Percentiles rank a stretch among this genome's conserved stretches.
These are phyloP conservation scores for Zygaena filipendulae DNA, from an alignment of 2,888 invertebrate species.

Conservation along the genomic window DNA sequence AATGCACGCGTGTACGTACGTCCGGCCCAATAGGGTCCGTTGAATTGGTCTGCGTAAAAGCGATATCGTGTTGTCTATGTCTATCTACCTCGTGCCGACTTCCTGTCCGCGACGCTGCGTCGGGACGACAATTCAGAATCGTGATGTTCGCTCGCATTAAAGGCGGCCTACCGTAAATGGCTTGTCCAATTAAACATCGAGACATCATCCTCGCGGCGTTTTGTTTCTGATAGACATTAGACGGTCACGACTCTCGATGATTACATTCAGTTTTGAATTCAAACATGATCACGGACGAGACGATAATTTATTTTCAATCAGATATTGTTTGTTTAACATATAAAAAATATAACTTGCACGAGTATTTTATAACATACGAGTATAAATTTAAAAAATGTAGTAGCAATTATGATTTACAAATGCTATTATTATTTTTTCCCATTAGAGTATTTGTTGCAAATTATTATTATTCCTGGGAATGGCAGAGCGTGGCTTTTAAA, in stretches of 20 bases:
- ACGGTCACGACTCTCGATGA: slow-evolving; percentile 27
- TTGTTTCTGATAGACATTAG: slow-evolving; percentile 31
- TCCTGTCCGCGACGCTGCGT: slow-evolving; percentile 48
- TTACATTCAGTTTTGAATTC: no score
- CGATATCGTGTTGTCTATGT: slow-evolving; percentile 60
- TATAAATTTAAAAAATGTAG: no score
- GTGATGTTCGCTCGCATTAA: slow-evolving; percentile 31
- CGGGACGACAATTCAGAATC: slow-evolving; percentile 31
- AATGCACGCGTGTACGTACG: slow-evolving; percentile 56
- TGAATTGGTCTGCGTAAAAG: slow-evolving; percentile 67
- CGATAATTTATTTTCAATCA: no score
- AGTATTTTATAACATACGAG: no score
- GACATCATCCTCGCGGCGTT: slow-evolving; percentile 28
- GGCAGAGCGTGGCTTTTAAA: no score
- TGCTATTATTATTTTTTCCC: no score
- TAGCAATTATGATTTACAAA: no score
- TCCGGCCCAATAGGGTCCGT: slow-evolving; percentile 62
- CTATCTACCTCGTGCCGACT: slow-evolving; percentile 32
- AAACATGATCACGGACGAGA: no score
- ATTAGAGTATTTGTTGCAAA: no score
- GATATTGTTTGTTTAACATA: no score
- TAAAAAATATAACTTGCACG: no score
- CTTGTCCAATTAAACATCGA: slow-evolving; percentile 32
- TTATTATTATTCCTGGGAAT: no score
- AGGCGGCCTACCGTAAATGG: slow-evolving; percentile 33